Percentiles rank a stretch among this genome's conserved stretches.
These are phyloP conservation scores for Eumacrocentrus americanus DNA, from an alignment of 2,888 invertebrate species.

Conservation along the genomic window DNA sequence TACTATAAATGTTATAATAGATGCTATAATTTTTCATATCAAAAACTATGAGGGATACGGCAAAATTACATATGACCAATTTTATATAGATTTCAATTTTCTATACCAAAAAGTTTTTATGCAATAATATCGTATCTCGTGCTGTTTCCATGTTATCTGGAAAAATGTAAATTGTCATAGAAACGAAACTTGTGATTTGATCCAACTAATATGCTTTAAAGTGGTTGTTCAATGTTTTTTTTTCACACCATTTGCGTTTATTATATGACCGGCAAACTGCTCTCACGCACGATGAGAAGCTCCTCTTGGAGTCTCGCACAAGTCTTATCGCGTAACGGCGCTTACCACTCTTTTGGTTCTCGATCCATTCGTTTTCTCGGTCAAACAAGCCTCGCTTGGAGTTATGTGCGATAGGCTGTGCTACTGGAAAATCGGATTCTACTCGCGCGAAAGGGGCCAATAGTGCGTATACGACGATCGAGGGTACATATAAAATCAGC, in stretches of 20 bases:
- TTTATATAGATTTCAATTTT: no score
- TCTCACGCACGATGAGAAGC: not conserved
- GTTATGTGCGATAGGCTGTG: constrained; percentile 47
- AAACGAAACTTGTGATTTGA: no score
- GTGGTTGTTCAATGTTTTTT: no score
- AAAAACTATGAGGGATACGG: no score
- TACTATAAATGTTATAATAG: no score
- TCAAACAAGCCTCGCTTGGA: constrained; percentile 54
- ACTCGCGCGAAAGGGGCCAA: constrained; percentile 1
- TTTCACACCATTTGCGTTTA: not conserved
- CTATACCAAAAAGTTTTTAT: no score
- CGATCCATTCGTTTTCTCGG: constrained; percentile 55
- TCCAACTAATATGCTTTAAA: no score
- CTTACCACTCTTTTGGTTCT: constrained; percentile 45
- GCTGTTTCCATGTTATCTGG: no score
- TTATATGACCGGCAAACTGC: not conserved
- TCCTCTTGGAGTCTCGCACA: constrained; percentile 41
- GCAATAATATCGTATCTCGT: no score
- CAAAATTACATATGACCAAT: no score
- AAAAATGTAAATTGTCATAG: no score
- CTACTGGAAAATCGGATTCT: constrained; percentile 7
- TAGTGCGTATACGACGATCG: constrained; percentile 11
- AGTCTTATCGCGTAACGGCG: constrained; percentile 59
- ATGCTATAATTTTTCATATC: no score
- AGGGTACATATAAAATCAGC: constrained; percentile 2